Conservation (phyloP, 2,113 vertebrate species). For the Carollia perspicillata region DNA sequence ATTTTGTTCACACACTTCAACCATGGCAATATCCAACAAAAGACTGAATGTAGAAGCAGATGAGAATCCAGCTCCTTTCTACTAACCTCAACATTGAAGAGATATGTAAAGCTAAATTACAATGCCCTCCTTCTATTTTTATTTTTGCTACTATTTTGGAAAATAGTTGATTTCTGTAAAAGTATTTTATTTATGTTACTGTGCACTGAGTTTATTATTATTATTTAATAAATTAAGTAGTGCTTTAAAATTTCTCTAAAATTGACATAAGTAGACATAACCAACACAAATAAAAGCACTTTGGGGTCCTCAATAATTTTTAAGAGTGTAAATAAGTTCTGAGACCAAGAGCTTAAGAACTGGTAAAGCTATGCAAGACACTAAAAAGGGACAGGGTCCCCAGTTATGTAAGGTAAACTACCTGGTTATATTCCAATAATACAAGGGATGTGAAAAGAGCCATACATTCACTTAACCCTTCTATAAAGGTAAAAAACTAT, state of each 20-base stretch:
- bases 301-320: background rate
- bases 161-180: slow-evolving; percentile 7
- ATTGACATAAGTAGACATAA: background rate
- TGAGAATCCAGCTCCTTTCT: background rate
- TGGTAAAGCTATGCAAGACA: background rate
- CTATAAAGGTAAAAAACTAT: background rate
- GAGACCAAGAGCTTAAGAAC: background rate
- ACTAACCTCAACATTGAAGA: background rate
- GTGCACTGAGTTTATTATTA: background rate
- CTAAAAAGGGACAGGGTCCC: background rate
- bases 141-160: background rate
- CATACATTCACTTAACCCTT: background rate
- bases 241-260: slow-evolving; percentile 26
- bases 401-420: background rate
- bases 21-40: background rate
- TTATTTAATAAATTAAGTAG: background rate
- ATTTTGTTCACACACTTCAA: background rate
- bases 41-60: background rate
- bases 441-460: background rate
- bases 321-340: background rate
- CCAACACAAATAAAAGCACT: background rate
- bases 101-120: background rate
- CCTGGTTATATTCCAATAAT: background rate
- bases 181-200: background rate
- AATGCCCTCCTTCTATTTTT: background rate